A percentile compares a stretch with the other conserved stretches of the same genome.
Conservation (phyloP, 2,888 invertebrate genomes). For the Pomacea canaliculata region DNA sequence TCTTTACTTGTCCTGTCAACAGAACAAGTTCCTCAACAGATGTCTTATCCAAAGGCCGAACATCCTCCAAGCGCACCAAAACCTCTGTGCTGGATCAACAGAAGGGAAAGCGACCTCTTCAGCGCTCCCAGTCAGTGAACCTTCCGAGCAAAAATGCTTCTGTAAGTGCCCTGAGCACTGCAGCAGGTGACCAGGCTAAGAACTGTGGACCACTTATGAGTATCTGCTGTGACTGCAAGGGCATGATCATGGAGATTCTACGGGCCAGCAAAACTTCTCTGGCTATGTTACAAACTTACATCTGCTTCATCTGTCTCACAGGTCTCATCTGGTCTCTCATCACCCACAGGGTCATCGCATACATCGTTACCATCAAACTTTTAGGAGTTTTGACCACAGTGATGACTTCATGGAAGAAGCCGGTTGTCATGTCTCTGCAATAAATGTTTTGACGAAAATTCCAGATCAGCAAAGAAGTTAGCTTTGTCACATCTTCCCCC, state of each 20-base stretch:
- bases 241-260: conserved; percentile 93
- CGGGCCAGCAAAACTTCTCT: conserved; percentile 81
- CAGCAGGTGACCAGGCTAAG: no score
- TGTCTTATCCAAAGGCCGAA: no score
- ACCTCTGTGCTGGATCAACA: conserved; percentile 22
- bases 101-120: conserved; percentile 40
- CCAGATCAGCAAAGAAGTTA: no score
- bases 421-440: no score
- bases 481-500: no score
- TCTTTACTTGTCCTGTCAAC: no score
- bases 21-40: no score
- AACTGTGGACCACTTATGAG: conserved; percentile 81
- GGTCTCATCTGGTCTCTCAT: neutral
- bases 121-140: conserved; percentile 53
- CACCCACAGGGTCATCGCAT: neutral
- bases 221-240: conserved; percentile 94
- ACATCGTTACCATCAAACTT: neutral
- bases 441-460: no score
- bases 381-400: no score
- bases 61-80: conserved; percentile 8
- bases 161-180: neutral
- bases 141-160: conserved; percentile 41
- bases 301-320: neutral
- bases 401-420: no score
- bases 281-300: conserved; percentile 38